Evolutionary conservation across 2,888 invertebrate genomes (phyloP).

Genomic region (Romanomermis culicivorax): DNA sequence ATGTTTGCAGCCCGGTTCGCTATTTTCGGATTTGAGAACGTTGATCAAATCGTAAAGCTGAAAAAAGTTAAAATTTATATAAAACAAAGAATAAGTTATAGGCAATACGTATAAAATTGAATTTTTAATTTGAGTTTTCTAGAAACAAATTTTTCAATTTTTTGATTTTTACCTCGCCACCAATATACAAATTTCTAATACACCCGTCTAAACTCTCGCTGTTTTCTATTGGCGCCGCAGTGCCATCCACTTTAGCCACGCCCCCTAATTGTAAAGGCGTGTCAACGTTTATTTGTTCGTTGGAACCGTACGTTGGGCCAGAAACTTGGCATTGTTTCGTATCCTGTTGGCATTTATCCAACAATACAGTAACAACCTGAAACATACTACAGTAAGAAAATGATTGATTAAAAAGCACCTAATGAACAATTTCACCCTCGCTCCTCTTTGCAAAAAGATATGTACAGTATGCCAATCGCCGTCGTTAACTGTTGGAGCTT

Average conservation of each 20-base stretch:
- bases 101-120: too few relatives aligned
- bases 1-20: slow-evolving; percentile 62
- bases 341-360: slow-evolving; percentile 7
- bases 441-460: slow-evolving; percentile 32
- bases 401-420: too few relatives aligned
- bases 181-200: slow-evolving; percentile 78
- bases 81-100: neutral
- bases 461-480: slow-evolving; percentile 95
- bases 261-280: slow-evolving; percentile 86
- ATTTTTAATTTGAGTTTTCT: too few relatives aligned
- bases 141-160: too few relatives aligned
- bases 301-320: slow-evolving; percentile 60
- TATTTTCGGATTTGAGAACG: slow-evolving; percentile 42
- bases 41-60: slow-evolving; percentile 80
- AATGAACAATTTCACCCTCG: too few relatives aligned
- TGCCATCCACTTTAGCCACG: slow-evolving; percentile 34
- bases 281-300: slow-evolving; percentile 83
- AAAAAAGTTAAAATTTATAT: slow-evolving; percentile 10
- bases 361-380: slow-evolving; percentile 3
- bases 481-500: slow-evolving; percentile 43
- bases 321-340: neutral
- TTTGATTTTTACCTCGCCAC: slow-evolving; percentile 43
- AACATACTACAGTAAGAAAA: too few relatives aligned
- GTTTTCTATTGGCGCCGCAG: slow-evolving; percentile 15
- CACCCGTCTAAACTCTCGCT: slow-evolving; percentile 58